These are phyloP conservation scores for Rhadina sibilatrix DNA, from an alignment of 2,113 vertebrate species.

Conservation along the genomic window DNA sequence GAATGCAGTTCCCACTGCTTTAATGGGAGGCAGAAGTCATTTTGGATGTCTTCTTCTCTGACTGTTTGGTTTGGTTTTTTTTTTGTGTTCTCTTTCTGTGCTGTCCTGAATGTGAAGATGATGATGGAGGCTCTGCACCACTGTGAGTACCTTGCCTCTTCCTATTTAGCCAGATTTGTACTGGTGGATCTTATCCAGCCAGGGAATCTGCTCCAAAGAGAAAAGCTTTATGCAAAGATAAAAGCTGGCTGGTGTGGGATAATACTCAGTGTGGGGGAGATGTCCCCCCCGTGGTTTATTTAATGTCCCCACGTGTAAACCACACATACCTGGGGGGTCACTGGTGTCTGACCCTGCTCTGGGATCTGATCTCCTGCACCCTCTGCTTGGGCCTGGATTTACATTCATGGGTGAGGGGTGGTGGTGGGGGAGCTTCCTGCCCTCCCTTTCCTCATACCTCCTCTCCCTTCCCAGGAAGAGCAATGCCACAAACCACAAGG, in stretches of 20 bases:
- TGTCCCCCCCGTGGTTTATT: accelerated
- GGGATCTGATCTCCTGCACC: not conserved
- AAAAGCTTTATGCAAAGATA: not conserved
- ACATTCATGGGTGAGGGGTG: not conserved
- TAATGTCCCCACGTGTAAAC: not conserved
- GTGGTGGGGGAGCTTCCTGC: not conserved
- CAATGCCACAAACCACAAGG: constrained; percentile 88
- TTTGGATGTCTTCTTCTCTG: not conserved
- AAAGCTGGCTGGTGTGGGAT: not conserved
- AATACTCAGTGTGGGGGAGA: not conserved
- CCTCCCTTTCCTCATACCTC: not conserved
- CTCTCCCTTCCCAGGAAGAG: constrained; percentile 81
- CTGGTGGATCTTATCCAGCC: not conserved
- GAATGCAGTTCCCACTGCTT: not conserved
- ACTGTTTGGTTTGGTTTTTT: not conserved
- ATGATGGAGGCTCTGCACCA: constrained; percentile 90
- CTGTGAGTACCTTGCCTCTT: constrained; percentile 81
- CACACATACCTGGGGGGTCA: not conserved
- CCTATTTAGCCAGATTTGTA: not conserved
- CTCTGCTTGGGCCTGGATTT: not conserved
- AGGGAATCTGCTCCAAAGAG: not conserved
- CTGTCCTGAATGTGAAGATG: constrained; percentile 76
- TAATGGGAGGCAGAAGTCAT: not conserved
- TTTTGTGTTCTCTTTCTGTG: not conserved
- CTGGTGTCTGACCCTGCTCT: accelerated